phyloP scores from a whole-genome alignment of 2,113 vertebrate species.

The Phyllostomus hastatus region DNA sequence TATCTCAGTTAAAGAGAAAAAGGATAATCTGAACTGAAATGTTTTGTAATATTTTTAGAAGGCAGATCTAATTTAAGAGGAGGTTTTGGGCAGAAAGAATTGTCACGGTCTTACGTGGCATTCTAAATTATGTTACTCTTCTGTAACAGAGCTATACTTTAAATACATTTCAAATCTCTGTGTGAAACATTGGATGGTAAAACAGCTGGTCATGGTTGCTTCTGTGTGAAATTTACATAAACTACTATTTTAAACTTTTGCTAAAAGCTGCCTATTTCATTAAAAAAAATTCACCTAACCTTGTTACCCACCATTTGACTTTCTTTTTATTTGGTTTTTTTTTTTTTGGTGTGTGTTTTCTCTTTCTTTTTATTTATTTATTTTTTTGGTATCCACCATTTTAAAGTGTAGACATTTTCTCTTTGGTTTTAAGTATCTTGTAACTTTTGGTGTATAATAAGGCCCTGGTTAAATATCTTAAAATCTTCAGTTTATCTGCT shows the following conservation, averaged over 20 bases:
- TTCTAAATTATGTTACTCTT: background rate
- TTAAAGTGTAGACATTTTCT: background rate
- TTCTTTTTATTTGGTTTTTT: too few relatives aligned
- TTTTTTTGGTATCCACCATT: background rate
- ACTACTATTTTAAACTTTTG: constrained; percentile 5
- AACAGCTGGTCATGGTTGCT: background rate
- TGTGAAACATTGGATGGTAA: background rate
- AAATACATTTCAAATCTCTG: constrained; percentile 38
- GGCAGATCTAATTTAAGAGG: constrained; percentile 69
- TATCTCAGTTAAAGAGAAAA: constrained; percentile 72
- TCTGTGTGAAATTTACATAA: constrained; percentile 16
- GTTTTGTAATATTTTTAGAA: constrained; percentile 77
- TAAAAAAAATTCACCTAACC: background rate
- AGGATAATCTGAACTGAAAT: constrained; percentile 69
- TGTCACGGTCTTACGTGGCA: background rate
- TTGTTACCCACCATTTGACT: background rate
- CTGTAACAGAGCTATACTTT: background rate
- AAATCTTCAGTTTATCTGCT: background rate
- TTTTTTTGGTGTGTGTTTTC: too few relatives aligned
- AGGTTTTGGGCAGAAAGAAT: constrained; percentile 57
- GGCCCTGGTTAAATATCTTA: background rate
- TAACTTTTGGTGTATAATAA: background rate
- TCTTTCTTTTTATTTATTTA: too few relatives aligned
- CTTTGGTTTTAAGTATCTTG: background rate
- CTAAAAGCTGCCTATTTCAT: background rate